Conservation (phyloP, 1,140 invertebrate genomes). For the Dinothrombium tinctorium region DNA sequence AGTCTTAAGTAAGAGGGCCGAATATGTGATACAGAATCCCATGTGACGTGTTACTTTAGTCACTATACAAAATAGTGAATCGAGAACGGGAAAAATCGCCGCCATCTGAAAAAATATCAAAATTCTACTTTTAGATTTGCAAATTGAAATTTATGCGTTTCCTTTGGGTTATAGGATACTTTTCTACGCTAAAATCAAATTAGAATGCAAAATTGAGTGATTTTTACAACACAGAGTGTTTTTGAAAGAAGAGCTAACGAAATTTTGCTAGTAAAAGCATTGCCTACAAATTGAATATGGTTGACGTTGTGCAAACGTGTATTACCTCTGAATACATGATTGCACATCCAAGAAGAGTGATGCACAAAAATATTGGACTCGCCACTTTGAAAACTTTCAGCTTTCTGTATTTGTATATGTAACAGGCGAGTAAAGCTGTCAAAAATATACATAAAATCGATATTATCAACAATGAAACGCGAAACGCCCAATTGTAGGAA, state of each 20-base stretch:
- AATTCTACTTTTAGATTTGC: background rate
- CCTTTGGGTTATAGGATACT: no score
- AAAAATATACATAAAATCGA: slow-evolving; percentile 50
- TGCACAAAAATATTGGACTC: slow-evolving; percentile 64
- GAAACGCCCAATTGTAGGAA: slow-evolving; percentile 47
- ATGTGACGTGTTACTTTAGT: slow-evolving; percentile 74
- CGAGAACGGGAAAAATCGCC: slow-evolving; percentile 59
- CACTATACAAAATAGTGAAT: slow-evolving; percentile 51
- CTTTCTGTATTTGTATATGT: slow-evolving; percentile 49
- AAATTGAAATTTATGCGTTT: background rate
- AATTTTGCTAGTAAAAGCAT: no score
- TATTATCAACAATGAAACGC: slow-evolving; percentile 49
- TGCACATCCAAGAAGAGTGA: slow-evolving; percentile 57
- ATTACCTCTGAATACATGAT: slow-evolving; percentile 74
- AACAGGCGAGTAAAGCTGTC: slow-evolving; percentile 42
- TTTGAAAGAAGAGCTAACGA: no score
- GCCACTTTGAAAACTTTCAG: slow-evolving; percentile 71
- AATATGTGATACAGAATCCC: slow-evolving; percentile 73
- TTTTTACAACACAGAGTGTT: no score
- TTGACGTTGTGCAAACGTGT: no score
- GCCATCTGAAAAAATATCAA: slow-evolving; percentile 40
- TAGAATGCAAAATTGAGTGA: no score
- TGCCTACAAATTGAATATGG: no score
- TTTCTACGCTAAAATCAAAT: no score
- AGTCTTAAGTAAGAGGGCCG: slow-evolving; percentile 69